Conservation (phyloP, 2,888 invertebrate species). For the Margaritifera margaritifera region DNA sequence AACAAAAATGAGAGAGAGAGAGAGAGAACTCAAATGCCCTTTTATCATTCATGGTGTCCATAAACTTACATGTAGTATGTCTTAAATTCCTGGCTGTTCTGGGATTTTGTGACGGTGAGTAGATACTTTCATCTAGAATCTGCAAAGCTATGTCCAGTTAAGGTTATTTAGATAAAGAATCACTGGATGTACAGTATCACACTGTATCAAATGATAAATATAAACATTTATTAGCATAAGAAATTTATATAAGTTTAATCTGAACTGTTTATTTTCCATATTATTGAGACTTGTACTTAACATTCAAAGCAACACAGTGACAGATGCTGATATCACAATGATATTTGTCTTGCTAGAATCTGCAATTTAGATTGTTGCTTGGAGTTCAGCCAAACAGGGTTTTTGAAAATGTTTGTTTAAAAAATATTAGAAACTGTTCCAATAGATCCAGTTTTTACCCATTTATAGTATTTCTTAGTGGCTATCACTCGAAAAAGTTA, state of each 20-base stretch:
- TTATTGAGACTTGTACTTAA: not conserved
- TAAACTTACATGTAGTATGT: conserved; percentile 52
- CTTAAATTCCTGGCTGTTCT: conserved; percentile 36
- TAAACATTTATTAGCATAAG: not conserved
- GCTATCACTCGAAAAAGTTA: too few relatives aligned
- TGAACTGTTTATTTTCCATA: not conserved
- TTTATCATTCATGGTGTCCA: not conserved
- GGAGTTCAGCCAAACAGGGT: too few relatives aligned
- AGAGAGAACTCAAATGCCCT: not conserved
- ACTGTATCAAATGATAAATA: too few relatives aligned
- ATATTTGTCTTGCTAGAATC: not conserved
- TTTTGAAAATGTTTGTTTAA: too few relatives aligned
- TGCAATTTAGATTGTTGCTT: too few relatives aligned
- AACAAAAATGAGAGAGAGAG: not conserved
- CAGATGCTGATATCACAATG: not conserved
- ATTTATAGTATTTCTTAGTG: too few relatives aligned
- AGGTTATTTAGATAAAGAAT: too few relatives aligned
- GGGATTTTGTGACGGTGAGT: conserved; percentile 38
- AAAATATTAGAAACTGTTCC: too few relatives aligned
- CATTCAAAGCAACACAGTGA: not conserved
- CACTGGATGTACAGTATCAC: too few relatives aligned
- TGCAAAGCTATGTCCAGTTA: conserved; percentile 53
- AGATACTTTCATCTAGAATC: conserved; percentile 63
- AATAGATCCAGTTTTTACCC: too few relatives aligned
- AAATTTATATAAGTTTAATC: not conserved